Evolutionary conservation across 2,113 vertebrate species (phyloP), one percentile per base, ranked within the genome.

Genomic region (Phainopepla nitens): DNA sequence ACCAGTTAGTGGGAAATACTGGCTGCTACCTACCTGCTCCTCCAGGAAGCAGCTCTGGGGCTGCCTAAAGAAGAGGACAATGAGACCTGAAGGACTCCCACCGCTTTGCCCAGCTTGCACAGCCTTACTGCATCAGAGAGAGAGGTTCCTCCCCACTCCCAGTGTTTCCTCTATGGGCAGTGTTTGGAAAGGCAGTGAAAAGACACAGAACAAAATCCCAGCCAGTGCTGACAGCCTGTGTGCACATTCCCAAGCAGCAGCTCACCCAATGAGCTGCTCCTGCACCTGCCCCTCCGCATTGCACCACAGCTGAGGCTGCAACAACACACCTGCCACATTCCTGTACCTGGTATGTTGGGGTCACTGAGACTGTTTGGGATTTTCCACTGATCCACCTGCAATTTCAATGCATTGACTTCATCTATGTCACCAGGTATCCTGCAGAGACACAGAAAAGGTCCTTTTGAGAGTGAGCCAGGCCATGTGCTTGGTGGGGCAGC

Each of bases 341-440:
- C 81, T 45, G 1, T 97, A 99, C 99, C 99, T 93, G 99, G 99
- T 75, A 99, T 97, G 57, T 99, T 99, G 44, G 99, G 99, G 92
- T 99, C 99, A 20, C 98, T 98, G 33, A 99, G 98, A 72, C 98
- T 97, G 41, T 98, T 98, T 19, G 99, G 99, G 89, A 99, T 99
- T 90, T 98, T 98, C 99, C 99, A 99, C 95, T 99, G 99, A 95
- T 99, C 99, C 42, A 99, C 98, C 82, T 99, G 99, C 70, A 99
- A 97, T 97, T 99, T 99, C 96, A 99, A 47, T 5, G 98, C 98
- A 45, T 99, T 99, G 75, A 99, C 99, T 93, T 99, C 99, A 91
- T 99, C 99, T 12, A 99, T 99, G 95, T 99, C 99, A 80, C 99
- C 99, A 60, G 99, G 99, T 69, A 99, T 98, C 92, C 99, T 99